phyloP scores from a whole-genome alignment of 2,113 vertebrate species.

The Bufo gargarizans region DNA sequence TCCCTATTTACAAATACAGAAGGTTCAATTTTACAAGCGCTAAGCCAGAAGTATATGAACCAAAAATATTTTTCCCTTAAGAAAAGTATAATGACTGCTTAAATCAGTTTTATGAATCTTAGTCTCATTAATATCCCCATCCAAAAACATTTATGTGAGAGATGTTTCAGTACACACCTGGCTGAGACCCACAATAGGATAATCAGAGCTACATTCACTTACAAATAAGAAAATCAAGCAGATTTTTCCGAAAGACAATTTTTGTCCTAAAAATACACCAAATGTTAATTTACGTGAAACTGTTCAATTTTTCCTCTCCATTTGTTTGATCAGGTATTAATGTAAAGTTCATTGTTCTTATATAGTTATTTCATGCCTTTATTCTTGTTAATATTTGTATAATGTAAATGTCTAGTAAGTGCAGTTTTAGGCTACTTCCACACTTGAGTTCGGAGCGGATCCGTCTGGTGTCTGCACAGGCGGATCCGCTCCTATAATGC shows the following conservation, averaged over 20 bases:
- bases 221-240: not conserved
- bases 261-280: not conserved
- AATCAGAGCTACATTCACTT: not conserved
- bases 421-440: too few species aligned
- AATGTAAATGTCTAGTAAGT: too few species aligned
- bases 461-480: too few species aligned
- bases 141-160: not conserved
- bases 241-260: not conserved
- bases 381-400: too few species aligned
- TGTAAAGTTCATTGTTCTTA: too few species aligned
- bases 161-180: not conserved
- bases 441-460: too few species aligned
- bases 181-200: not conserved
- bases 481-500: too few species aligned
- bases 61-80: not conserved
- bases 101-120: not conserved
- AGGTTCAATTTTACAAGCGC: not conserved
- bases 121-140: not conserved
- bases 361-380: too few species aligned
- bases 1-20: too few species aligned
- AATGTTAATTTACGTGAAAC: too few species aligned
- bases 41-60: not conserved
- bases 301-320: too few species aligned
- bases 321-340: too few species aligned
- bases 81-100: not conserved